Conservation (phyloP, 2,888 invertebrate genomes). For the Ormia ochracea region DNA sequence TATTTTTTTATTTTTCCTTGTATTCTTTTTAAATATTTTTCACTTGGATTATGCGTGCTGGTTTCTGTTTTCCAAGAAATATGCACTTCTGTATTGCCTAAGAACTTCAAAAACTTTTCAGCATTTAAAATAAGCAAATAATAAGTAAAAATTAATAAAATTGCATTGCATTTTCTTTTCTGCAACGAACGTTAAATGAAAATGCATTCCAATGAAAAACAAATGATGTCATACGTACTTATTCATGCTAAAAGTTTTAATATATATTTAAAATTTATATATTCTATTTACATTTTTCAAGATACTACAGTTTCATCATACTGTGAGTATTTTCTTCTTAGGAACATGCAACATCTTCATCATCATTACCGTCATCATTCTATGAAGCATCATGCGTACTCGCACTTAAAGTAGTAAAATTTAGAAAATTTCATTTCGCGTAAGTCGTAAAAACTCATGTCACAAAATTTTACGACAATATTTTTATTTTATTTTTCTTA, state of each 20-base stretch:
- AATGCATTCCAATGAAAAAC: constrained; percentile 28
- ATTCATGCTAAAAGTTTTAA: neutral
- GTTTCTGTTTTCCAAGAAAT: neutral
- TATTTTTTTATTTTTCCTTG: too few species aligned
- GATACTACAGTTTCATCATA: neutral
- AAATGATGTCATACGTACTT: constrained; percentile 35
- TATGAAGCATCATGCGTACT: constrained; percentile 35
- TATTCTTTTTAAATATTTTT: neutral
- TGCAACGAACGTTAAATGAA: constrained; percentile 23
- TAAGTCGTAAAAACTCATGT: constrained; percentile 60
- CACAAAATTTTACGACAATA: constrained; percentile 58
- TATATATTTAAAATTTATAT: constrained; percentile 28
- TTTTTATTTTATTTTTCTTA: constrained; percentile 35
- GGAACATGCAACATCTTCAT: constrained; percentile 17
- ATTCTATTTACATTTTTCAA: constrained; percentile 22
- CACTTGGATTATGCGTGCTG: neutral
- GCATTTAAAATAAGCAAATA: constrained; percentile 8
- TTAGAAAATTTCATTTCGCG: constrained; percentile 60
- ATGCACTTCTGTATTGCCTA: neutral
- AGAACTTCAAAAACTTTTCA: neutral
- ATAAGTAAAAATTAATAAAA: neutral
- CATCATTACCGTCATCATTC: neutral
- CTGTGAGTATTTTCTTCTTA: neutral
- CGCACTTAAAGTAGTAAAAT: constrained; percentile 56
- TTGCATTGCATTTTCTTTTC: constrained; percentile 12